These are phyloP conservation scores for Augochlora pura DNA, from an alignment of 1,140 invertebrate genomes.

Conservation along the genomic window DNA sequence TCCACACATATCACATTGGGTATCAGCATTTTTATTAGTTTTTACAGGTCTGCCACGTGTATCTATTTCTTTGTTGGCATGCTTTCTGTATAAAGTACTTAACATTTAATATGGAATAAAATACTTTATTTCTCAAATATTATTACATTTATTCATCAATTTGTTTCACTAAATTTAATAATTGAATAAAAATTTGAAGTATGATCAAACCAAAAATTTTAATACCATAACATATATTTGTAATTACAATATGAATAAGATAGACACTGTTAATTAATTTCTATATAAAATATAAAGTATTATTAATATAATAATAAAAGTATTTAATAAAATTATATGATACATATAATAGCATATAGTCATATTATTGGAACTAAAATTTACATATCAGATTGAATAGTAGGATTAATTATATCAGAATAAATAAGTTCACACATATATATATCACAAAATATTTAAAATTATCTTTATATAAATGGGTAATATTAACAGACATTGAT, in stretches of 20 bases:
- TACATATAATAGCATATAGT: no score
- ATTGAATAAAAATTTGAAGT: background rate
- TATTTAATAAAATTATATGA: background rate
- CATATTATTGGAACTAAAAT: no score
- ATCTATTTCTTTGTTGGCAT: constrained; percentile 81
- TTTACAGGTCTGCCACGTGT: constrained; percentile 70
- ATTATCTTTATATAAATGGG: background rate
- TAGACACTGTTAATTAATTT: background rate
- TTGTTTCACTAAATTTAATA: background rate
- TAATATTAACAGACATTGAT: background rate
- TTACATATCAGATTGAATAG: no score
- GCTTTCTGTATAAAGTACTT: constrained; percentile 73
- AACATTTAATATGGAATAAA: constrained; percentile 28
- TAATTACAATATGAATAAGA: background rate
- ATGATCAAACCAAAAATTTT: background rate
- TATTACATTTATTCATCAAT: constrained; percentile 6
- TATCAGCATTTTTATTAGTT: constrained; percentile 57
- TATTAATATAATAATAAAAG: background rate
- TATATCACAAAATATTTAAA: background rate
- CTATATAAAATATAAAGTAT: background rate
- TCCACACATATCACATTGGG: constrained; percentile 82
- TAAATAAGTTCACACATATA: no score
- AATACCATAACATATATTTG: background rate
- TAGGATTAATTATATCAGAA: no score
- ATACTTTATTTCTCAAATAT: constrained; percentile 23